Percentiles rank a stretch among this genome's conserved stretches.
Evolutionary conservation across 2,797 vertebrate species (phyloP).

Genomic region (Coregonus ussuriensis): DNA sequence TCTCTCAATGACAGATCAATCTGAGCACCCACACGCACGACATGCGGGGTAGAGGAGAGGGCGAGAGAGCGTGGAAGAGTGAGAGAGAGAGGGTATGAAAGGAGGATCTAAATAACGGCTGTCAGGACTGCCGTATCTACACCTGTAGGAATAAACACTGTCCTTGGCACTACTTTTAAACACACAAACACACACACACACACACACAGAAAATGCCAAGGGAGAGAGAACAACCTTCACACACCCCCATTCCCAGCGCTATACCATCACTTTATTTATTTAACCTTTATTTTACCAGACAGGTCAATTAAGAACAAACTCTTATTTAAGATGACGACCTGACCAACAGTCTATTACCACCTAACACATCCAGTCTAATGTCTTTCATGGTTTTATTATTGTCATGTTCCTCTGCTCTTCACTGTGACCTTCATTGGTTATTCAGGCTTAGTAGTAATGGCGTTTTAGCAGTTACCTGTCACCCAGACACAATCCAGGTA

Average conservation of each 20-base stretch:
- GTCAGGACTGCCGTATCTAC: neutral
- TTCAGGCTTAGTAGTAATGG: neutral
- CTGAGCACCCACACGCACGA: constrained; percentile 26
- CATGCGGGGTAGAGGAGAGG: neutral
- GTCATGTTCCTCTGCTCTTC: neutral
- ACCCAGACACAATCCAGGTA: neutral
- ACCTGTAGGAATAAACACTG: constrained; percentile 35
- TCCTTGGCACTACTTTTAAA: constrained; percentile 49
- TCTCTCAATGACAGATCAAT: constrained; percentile 73
- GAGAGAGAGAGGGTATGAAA: neutral
- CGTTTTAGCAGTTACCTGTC: neutral
- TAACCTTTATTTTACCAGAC: neutral
- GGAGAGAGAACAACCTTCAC: too few species aligned
- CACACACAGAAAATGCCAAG: neutral
- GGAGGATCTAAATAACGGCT: constrained; percentile 2
- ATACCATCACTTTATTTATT: neutral
- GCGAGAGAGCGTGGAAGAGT: neutral
- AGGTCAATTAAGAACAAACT: neutral
- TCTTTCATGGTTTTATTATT: neutral
- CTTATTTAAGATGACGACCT: neutral
- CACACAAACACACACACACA: constrained; percentile 16
- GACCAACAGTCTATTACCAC: neutral
- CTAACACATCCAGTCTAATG: neutral
- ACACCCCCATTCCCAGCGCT: neutral
- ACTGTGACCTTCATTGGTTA: neutral